These are phyloP conservation scores for Spinus pinus DNA, from an alignment of 2,797 vertebrate species.

Conservation along the genomic window DNA sequence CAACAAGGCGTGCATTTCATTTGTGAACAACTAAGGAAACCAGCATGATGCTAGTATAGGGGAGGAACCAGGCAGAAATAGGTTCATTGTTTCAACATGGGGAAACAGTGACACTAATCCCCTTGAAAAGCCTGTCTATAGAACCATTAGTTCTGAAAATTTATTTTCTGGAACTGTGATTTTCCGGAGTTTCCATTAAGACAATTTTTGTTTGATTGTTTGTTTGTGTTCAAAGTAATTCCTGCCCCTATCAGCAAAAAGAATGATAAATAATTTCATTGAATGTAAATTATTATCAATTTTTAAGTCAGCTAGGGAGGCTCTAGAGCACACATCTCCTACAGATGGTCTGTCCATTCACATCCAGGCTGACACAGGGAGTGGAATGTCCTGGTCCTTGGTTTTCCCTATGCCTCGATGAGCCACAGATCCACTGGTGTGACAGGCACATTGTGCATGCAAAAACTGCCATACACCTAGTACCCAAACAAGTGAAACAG, in stretches of 20 bases:
- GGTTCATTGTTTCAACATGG: background rate
- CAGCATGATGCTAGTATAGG: background rate
- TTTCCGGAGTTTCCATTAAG: background rate
- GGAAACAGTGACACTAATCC: background rate
- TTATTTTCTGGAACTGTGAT: background rate
- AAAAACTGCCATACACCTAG: background rate
- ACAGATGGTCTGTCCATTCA: background rate
- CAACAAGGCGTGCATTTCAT: background rate
- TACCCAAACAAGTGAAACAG: background rate
- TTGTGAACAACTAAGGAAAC: background rate
- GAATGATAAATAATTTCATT: background rate
- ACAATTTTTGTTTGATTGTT: rapidly evolving
- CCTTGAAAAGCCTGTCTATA: background rate
- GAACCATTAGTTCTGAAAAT: background rate
- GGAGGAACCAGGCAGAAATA: background rate
- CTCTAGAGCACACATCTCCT: background rate
- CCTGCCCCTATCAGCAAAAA: background rate
- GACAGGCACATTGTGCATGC: background rate
- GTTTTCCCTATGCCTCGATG: background rate
- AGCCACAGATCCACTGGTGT: background rate
- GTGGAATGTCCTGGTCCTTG: background rate
- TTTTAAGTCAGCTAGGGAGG: background rate
- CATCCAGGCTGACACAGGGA: background rate
- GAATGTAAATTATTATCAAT: background rate
- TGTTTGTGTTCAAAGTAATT: background rate